Evolutionary conservation across 2,797 vertebrate genomes (phyloP), one percentile per base, ranked within the genome.

Genomic region (Avahi laniger): DNA sequence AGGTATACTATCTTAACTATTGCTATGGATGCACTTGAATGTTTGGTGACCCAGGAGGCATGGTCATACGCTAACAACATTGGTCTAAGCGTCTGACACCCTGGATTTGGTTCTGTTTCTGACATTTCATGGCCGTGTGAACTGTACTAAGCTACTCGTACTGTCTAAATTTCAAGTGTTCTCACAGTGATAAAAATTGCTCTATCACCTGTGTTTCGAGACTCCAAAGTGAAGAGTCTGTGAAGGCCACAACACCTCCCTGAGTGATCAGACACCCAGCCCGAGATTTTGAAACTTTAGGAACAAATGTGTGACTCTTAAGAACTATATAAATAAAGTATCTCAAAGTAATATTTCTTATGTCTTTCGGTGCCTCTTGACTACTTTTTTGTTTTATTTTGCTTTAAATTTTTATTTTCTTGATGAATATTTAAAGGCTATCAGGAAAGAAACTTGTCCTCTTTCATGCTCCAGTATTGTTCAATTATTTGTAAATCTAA

Each of bases 401-500:
- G 88, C 69, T 89, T 93, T 96, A 96, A 97, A 52, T 95, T 92
- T 80, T 97, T 72, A 94, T 95, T 96, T 79, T 50, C 46, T 61
- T 83, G 86, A 86, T 97, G 73, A 92, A 95, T 94, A 95, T 57
- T 97, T 93, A 96, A 97, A 98, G 59, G 83, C 41, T 97, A 95
- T 72, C 96, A 96, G 95, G 92, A 89, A 87, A 96, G 87, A 97
- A 97, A 92, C 70, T 28, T 78, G 17, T 88, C 87, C 78, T 86
- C 82, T 97, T 97, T 97, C 92, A 89, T 79, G 93, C 92, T 98
- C 75, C 14, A 18, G 1, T 78, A 97, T 95, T 97, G 91, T 96
- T 96, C 82, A 97, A 96, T 96, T 95, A 94, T 96, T 98, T 96
- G 94, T 85, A 95, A 96, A 83, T 85, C 80, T 86, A 54, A 97